Evolutionary conservation across 2,797 vertebrate genomes (phyloP), one percentile per base, ranked within the genome.

Genomic region (Neostethus bicornis): DNA sequence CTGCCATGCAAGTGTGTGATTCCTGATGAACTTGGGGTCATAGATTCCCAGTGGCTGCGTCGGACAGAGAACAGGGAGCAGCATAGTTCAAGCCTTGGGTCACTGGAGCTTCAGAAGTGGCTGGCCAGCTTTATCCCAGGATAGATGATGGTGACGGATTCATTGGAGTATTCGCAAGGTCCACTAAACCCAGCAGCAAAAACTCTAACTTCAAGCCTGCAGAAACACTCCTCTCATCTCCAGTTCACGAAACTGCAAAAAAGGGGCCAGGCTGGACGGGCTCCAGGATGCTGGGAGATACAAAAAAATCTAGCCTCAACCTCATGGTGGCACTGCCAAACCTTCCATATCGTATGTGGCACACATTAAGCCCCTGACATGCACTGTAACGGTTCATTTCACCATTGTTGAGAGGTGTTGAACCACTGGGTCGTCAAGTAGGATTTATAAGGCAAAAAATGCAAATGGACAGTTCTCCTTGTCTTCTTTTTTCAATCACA

Each of bases 91-190:
- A 71, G 75, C 84, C 80, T 77, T 73, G 89, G 89, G 91, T 91
- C 90, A 91, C 49, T 84, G 84, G 69, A 76, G 85, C 85, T 86
- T 91, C 83, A 90, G 87, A 90, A 89, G 84, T 89, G 85, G 79
- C 81, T 75, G 77, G 85, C 85, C 83, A 89, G 88, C 83, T 89
- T 84, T 80, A 70, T 88, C 88, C 90, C 87, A 70, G 70, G 83
- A 87, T 89, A 83, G 74, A 70, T 72, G 83, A 79, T 83, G 77
- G 80, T 87, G 90, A 89, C 84, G 73, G 87, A 89, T 88, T 87
- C 84, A 74, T 79, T 88, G 80, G 84, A 89, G 88, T 86, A 91
- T 91, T 88, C 85, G 89, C 82, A 90, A 90, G 89, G 90, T 91
- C 89, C 82, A 80, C 82, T 90, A 88, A 91, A 88, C 80, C 87